These are phyloP conservation scores for Chloropsis cyanopogon DNA, from an alignment of 2,113 vertebrate genomes.

Conservation along the genomic window DNA sequence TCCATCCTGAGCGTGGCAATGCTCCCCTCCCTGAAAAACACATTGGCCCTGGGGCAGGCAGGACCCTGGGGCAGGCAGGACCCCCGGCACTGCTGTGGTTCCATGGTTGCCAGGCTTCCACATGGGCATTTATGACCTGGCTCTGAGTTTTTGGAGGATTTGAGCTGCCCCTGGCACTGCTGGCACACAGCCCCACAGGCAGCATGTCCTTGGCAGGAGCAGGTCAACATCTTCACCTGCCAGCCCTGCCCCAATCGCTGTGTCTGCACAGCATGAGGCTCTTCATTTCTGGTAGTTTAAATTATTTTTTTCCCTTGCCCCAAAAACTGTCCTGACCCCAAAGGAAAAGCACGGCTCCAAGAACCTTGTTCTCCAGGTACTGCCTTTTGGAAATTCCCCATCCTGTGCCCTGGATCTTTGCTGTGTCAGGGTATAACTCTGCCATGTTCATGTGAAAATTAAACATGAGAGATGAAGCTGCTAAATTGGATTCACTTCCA, in stretches of 20 bases:
- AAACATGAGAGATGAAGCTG: constrained; percentile 6
- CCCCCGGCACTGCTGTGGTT: not conserved
- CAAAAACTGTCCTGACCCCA: not conserved
- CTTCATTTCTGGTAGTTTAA: not conserved
- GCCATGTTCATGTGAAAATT: constrained; percentile 12
- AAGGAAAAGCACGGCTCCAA: not conserved
- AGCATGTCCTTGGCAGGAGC: not conserved
- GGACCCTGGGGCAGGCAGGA: not conserved
- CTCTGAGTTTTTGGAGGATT: not conserved
- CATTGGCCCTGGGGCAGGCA: not conserved
- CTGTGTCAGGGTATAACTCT: not conserved
- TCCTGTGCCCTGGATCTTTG: not conserved
- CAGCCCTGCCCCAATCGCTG: not conserved
- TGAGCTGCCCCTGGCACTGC: fast-evolving
- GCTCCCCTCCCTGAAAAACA: not conserved
- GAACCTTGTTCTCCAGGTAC: not conserved
- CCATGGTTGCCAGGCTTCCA: not conserved
- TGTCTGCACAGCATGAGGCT: not conserved
- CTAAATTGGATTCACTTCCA: not conserved
- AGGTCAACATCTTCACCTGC: fast-evolving
- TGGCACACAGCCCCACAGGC: not conserved
- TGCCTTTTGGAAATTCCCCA: not conserved
- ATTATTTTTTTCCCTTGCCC: not conserved
- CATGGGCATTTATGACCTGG: not conserved
- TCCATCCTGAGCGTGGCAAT: not conserved